Evolutionary conservation across 2,113 vertebrate genomes (phyloP).

Genomic region (Pachyramphus minor): DNA sequence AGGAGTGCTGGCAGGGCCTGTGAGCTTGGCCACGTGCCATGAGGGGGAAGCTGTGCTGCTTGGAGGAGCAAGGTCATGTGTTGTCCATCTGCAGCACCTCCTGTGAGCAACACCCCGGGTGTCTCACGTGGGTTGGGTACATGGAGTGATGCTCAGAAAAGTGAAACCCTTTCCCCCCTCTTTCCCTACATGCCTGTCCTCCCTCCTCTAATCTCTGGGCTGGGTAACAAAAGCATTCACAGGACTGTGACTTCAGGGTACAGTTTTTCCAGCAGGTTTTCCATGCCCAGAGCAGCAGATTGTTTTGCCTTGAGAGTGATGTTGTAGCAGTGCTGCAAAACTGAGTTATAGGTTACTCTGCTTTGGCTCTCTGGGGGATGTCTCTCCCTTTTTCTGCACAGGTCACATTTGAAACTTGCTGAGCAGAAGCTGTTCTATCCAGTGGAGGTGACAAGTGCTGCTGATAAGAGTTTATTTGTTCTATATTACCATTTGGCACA

Average conservation of each 20-base stretch:
- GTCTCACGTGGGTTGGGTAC: neutral
- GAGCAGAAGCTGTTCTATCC: neutral
- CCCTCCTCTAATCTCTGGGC: neutral
- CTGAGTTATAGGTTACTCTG: neutral
- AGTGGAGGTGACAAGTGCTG: neutral
- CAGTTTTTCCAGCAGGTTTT: neutral
- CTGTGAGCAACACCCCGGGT: neutral
- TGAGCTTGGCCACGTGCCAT: neutral
- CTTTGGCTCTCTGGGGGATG: neutral
- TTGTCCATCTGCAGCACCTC: neutral
- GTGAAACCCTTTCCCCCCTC: neutral
- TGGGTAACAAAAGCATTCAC: neutral
- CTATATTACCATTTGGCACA: conserved; percentile 18
- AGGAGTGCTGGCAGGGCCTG: neutral
- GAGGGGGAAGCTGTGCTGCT: neutral
- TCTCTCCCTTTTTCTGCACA: neutral
- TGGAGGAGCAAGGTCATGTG: neutral
- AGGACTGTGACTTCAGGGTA: neutral
- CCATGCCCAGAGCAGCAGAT: neutral
- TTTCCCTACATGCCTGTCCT: neutral
- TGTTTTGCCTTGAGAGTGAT: neutral
- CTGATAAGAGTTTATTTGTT: conserved; percentile 36
- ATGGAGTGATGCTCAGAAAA: neutral
- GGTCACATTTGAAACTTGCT: neutral
- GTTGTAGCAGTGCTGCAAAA: neutral